Percentiles rank a stretch among this genome's conserved stretches.
phyloP scores from a whole-genome alignment of 2,888 invertebrate species.

The Ochropleura leucogaster region DNA sequence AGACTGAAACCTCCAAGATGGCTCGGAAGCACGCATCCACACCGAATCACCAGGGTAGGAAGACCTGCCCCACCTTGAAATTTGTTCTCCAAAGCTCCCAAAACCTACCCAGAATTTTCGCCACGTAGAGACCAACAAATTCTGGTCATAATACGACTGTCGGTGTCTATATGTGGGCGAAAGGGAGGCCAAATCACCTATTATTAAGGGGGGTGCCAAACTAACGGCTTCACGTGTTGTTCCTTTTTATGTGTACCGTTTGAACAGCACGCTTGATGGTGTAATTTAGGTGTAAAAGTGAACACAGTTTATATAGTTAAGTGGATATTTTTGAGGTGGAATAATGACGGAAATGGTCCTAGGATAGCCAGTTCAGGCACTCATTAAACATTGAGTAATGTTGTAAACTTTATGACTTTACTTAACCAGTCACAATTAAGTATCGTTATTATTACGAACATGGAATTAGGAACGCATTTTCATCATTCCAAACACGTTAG shows the following conservation, averaged over 20 bases:
- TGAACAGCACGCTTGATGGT: conserved; percentile 82
- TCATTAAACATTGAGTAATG: conserved; percentile 51
- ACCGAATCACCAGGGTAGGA: conserved; percentile 67
- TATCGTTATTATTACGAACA: conserved; percentile 48
- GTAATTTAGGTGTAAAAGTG: conserved; percentile 83
- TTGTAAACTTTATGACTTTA: conserved; percentile 58
- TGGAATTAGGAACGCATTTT: conserved; percentile 51
- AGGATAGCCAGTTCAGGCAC: conserved; percentile 19
- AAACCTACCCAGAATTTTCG: conserved; percentile 29
- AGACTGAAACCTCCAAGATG: conserved; percentile 83
- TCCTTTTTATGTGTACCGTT: conserved; percentile 88
- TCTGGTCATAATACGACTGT: conserved; percentile 71
- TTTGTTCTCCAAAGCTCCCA: not conserved
- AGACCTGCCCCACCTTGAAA: conserved; percentile 69
- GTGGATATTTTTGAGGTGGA: conserved; percentile 61
- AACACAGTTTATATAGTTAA: conserved; percentile 69
- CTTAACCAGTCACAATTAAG: conserved; percentile 54
- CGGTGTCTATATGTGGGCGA: conserved; percentile 76
- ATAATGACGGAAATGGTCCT: conserved; percentile 43
- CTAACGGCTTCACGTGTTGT: conserved; percentile 87
- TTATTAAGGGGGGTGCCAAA: conserved; percentile 89
- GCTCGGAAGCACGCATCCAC: conserved; percentile 84
- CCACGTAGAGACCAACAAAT: conserved; percentile 70
- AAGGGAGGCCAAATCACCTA: conserved; percentile 85
- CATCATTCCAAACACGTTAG: conserved; percentile 49